Percentiles rank a stretch among this genome's conserved stretches.
Evolutionary conservation across 2,888 invertebrate genomes (phyloP).

Genomic region (Holacanthella duospinosa): DNA sequence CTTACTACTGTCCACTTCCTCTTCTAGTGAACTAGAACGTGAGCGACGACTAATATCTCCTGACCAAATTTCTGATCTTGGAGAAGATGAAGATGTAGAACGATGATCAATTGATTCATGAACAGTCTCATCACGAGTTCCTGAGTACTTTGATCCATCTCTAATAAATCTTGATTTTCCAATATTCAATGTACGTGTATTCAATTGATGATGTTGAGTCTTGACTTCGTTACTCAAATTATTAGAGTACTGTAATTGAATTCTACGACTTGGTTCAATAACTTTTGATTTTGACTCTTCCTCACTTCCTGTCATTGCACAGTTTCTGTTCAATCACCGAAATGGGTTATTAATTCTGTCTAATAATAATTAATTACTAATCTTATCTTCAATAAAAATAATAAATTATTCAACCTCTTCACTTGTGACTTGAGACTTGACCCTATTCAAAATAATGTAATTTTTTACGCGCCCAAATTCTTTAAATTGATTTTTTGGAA

Average conservation of each 20-base stretch:
- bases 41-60: background rate
- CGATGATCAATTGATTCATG: background rate
- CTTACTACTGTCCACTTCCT: background rate
- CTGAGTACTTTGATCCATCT: background rate
- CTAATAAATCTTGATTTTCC: background rate
- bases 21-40: background rate
- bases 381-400: too few relatives aligned
- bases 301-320: slow-evolving; percentile 2
- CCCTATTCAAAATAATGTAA: too few relatives aligned
- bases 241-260: background rate
- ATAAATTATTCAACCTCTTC: too few relatives aligned
- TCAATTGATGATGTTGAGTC: background rate
- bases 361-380: too few relatives aligned
- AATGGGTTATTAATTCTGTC: too few relatives aligned
- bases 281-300: slow-evolving; percentile 2
- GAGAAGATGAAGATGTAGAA: background rate
- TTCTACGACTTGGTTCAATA: background rate
- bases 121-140: background rate
- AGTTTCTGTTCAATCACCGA: too few relatives aligned
- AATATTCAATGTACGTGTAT: background rate
- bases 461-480: too few relatives aligned
- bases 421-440: too few relatives aligned
- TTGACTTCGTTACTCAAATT: background rate
- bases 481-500: too few relatives aligned
- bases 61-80: background rate